These are phyloP conservation scores for Plebejus anna DNA, from an alignment of 2,888 invertebrate species.

Conservation along the genomic window DNA sequence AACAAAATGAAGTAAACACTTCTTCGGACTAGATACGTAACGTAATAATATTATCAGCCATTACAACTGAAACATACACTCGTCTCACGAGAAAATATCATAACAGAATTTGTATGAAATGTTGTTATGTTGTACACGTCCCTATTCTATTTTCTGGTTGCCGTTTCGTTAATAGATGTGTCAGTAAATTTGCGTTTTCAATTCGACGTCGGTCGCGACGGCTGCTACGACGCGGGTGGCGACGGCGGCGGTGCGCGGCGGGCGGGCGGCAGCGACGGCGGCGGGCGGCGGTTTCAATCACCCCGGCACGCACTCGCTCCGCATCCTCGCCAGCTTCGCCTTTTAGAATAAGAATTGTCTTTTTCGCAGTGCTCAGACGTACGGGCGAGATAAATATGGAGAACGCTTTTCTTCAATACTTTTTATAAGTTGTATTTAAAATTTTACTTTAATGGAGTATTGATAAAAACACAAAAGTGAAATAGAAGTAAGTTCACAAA, in stretches of 20 bases:
- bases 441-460: neutral
- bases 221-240: constrained; percentile 36
- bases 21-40: neutral
- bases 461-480: neutral
- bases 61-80: neutral
- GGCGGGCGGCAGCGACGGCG: constrained; percentile 39
- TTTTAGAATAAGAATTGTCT: constrained; percentile 80
- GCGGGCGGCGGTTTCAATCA: constrained; percentile 69
- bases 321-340: constrained; percentile 72
- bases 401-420: constrained; percentile 42
- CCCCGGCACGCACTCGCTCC: constrained; percentile 74
- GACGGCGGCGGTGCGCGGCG: constrained; percentile 36
- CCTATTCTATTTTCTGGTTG: constrained; percentile 60
- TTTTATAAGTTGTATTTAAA: neutral
- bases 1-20: neutral
- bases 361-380: constrained; percentile 68
- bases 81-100: constrained; percentile 20
- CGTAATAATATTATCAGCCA: neutral
- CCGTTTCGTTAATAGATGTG: constrained; percentile 73
- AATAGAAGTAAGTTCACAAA: neutral
- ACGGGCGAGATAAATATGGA: constrained; percentile 54
- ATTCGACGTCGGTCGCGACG: constrained; percentile 59
- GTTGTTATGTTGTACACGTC: constrained; percentile 46
- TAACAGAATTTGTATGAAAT: constrained; percentile 37
- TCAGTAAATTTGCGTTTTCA: constrained; percentile 77